phyloP scores from a whole-genome alignment of 2,888 invertebrate genomes.

The Eurytoma adleriae region DNA sequence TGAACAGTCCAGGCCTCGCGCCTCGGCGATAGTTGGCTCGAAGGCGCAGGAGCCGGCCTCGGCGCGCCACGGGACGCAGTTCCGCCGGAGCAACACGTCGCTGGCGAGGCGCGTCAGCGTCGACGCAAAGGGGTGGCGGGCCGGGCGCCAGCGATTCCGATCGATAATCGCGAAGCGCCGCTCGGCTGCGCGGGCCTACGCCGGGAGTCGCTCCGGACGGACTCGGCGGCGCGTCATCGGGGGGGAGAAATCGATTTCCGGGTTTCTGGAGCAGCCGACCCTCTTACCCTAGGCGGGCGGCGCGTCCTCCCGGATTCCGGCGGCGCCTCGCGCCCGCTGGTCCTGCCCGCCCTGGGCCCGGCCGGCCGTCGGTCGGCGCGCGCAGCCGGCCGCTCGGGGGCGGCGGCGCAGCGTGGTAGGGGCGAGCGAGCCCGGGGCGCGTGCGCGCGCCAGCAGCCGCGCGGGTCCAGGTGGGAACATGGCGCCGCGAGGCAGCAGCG shows the following conservation, averaged over 20 bases:
- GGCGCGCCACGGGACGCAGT: no score
- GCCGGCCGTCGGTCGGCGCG: slow-evolving; percentile 18
- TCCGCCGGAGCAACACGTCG: no score
- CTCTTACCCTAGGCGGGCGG: slow-evolving; percentile 54
- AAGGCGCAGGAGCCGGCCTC: no score
- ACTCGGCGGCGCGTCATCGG: background rate
- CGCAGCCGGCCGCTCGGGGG: slow-evolving; percentile 13
- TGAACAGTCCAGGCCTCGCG: no score
- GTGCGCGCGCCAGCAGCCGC: background rate
- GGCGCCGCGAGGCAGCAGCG: slow-evolving; percentile 24
- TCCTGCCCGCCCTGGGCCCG: background rate
- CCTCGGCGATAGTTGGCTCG: no score
- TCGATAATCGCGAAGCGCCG: slow-evolving; percentile 40
- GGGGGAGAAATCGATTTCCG: slow-evolving; percentile 65
- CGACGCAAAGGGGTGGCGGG: background rate
- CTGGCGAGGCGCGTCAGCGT: background rate
- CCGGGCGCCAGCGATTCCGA: slow-evolving; percentile 23
- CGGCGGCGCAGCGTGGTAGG: slow-evolving; percentile 20
- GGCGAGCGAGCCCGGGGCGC: slow-evolving; percentile 8
- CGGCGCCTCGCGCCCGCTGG: background rate
- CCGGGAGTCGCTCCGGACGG: slow-evolving; percentile 29
- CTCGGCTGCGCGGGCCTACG: background rate
- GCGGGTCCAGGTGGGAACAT: slow-evolving; percentile 21
- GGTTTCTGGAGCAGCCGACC: slow-evolving; percentile 67
- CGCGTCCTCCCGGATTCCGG: no score